Evolutionary conservation across 2,113 vertebrate genomes (phyloP).

Genomic region (Zootoca vivipara): DNA sequence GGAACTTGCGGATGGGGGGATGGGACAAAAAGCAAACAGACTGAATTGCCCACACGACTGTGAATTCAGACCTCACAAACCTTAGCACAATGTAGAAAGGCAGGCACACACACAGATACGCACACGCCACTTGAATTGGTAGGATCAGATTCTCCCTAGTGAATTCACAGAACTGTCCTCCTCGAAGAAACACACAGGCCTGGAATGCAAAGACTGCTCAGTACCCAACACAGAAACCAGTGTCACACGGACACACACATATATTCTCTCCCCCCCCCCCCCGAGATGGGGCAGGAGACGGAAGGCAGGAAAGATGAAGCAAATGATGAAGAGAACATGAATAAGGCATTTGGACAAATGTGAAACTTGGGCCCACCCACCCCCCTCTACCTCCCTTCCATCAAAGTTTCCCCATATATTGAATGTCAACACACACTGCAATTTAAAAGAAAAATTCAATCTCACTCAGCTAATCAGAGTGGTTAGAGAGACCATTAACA

Average conservation of each 20-base stretch:
- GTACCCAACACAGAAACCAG: not conserved
- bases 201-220: not conserved
- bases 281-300: not conserved
- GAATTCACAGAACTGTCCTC: not conserved
- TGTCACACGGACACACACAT: not conserved
- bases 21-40: not conserved
- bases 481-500: slow-evolving; percentile 74
- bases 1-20: not conserved
- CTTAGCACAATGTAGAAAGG: not conserved
- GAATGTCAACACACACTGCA: slow-evolving; percentile 65
- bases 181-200: slow-evolving; percentile 36
- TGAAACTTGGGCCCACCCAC: not conserved
- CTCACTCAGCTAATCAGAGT: slow-evolving; percentile 76
- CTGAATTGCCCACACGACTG: not conserved
- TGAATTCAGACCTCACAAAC: not conserved
- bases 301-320: slow-evolving; percentile 14
- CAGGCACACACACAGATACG: not conserved
- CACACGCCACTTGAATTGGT: not conserved
- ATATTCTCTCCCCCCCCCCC: not conserved
- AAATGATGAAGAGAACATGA: not conserved
- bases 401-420: slow-evolving; percentile 65
- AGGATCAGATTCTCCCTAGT: not conserved
- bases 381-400: not conserved
- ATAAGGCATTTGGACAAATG: slow-evolving; percentile 12
- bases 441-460: slow-evolving; percentile 79